Evolutionary conservation across 2,797 vertebrate genomes (phyloP), one percentile per base, ranked within the genome.

Genomic region (Pipistrellus kuhlii): DNA sequence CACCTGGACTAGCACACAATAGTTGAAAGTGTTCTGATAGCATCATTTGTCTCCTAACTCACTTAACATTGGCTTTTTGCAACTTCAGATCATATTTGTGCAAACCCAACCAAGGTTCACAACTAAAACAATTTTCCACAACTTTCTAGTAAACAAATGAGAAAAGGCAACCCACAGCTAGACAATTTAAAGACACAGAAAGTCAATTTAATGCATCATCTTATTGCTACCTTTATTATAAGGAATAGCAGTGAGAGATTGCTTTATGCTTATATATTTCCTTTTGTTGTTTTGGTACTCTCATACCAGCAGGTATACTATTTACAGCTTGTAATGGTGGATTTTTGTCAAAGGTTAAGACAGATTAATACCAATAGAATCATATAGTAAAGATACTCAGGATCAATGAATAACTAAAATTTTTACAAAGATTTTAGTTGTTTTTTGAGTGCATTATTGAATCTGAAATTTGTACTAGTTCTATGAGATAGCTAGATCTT

Each of bases 31-130:
- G n/a, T 96, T 73, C 18, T 62, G 44, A 88, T 66, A 38, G 38
- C 44, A 64, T 32, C 21, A 78, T 93, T 85, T 78, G 62, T 93
- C 46, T 85, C 38, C 32, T 41, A 95, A 84, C 5, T 94, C 20
- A 53, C 57, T 94, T 83, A 77, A 68, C 5, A 73, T 59, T 82
- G 72, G 27, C 4, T 86, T 94, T 96, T 85, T 91, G 62, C 41
- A 85, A 91, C 17, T 92, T 96, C 3, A 21, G 46, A 71, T 93
- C 7, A 51, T 72, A 83, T 96, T 92, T 95, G 78, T 71, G 14
- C 21, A 95, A 86, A 95, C 7, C 41, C 95, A 89, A 93, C 53
- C n/a, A 90, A 92, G 68, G 72, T 90, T 2, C 44, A 71, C 15
- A 95, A 82, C 6, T 38, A 93, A 62, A 1, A 92, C 46, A 86